Evolutionary conservation across 1,140 invertebrate genomes (phyloP), one percentile per base, ranked within the genome.

Genomic region (Medauroidea extradentata): DNA sequence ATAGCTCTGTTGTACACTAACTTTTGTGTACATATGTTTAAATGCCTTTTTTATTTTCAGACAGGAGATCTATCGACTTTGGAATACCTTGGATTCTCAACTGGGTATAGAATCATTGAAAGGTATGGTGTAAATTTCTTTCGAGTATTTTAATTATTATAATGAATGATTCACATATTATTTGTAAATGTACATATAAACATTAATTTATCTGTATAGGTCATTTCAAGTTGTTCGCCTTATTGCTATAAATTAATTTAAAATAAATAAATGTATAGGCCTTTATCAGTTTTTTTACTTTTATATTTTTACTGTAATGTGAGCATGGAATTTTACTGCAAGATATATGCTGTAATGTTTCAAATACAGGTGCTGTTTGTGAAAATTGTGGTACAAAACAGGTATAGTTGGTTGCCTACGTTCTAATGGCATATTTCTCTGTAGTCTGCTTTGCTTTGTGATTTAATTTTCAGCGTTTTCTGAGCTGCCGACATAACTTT

Each of bases 51-150:
- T 59, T 50, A 65, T 60, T 77, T 77, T 66, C 63, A 84, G 83
- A 89, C 93, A 68, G 85, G 87, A 68, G 90, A 94, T 75, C 79
- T 96, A 27, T 91, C 92, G 16, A 87, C 87, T 44, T 76, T 96
- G 29, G 94, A 97, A 75, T 91, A 91, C 69, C 88, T 96, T 67
- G 94, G 94, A 25, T 98, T 94, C 76, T 85, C 88, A 48, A 90
- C 93, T 39, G 94, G 94, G 11, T 96, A 93, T 72, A 87, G 93
- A 72, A 83, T 97, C 60, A 93, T 95, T 69, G 94, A 98, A 83
- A 81, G 84, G 83, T 82, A 46, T 57, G 49, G 21, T 23, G 13
- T 41, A 3, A 18, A 55, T n/a, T 4, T 1, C 24, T 25, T 29
- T 9, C 13, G 5, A 7, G 9, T 1, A 19, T 39, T 1, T 29